These are phyloP conservation scores for Microdon myrmicae DNA, from an alignment of 2,888 invertebrate species.

Conservation along the genomic window DNA sequence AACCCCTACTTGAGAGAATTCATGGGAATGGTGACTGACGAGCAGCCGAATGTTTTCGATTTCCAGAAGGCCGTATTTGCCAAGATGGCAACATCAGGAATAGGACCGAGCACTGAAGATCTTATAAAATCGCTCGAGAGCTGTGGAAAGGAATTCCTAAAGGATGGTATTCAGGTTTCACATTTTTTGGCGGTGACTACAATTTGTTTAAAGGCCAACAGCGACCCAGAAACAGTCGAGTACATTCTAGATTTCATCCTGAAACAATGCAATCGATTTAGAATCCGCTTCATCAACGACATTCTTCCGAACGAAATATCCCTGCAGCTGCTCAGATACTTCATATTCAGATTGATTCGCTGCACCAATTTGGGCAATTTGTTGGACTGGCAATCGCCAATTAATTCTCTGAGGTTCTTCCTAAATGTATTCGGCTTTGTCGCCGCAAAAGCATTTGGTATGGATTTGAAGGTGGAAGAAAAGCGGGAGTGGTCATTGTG, in stretches of 20 bases:
- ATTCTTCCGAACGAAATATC: constrained; percentile 67
- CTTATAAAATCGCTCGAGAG: constrained; percentile 58
- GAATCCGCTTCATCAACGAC: constrained; percentile 43
- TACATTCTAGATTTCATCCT: constrained; percentile 55
- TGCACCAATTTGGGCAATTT: constrained; percentile 65
- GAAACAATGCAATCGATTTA: constrained; percentile 51
- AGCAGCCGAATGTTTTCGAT: constrained; percentile 48
- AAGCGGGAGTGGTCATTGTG: constrained; percentile 57
- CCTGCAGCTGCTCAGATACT: constrained; percentile 70
- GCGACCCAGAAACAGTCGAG: constrained; percentile 49
- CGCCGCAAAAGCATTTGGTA: constrained; percentile 45
- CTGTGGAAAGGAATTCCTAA: constrained; percentile 50
- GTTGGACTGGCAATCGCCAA: constrained; percentile 57
- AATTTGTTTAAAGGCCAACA: constrained; percentile 56
- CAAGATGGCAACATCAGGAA: constrained; percentile 52
- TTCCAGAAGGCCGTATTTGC: constrained; percentile 59
- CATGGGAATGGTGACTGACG: constrained; percentile 3
- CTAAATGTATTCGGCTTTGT: constrained; percentile 57
- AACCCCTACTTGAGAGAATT: constrained; percentile 55
- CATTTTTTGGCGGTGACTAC: constrained; percentile 59
- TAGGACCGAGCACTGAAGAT: constrained; percentile 52
- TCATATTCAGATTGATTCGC: constrained; percentile 68
- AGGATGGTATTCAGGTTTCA: constrained; percentile 55
- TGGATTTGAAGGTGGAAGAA: constrained; percentile 23
- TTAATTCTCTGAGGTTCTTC: constrained; percentile 42